phyloP scores from a whole-genome alignment of 2,888 invertebrate species.

The Drosophila yooni region DNA sequence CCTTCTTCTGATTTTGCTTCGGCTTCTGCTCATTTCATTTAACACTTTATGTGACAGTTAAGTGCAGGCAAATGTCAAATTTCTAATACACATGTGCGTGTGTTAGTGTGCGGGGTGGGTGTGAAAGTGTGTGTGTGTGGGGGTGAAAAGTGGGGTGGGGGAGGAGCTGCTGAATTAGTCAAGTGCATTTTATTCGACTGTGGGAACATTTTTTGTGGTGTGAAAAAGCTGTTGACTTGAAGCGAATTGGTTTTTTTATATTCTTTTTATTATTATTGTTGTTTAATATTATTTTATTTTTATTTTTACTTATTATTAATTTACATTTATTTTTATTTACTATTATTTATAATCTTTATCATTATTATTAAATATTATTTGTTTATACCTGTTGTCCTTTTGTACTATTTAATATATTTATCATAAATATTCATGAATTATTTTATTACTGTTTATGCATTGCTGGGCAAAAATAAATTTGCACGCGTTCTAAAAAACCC shows the following conservation, averaged over 20 bases:
- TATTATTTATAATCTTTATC: background rate
- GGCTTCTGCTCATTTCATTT: constrained; percentile 77
- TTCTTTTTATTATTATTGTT: background rate
- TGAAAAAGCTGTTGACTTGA: constrained; percentile 25
- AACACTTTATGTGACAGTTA: constrained; percentile 80
- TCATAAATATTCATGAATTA: background rate
- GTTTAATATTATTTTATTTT: background rate
- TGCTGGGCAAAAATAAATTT: background rate
- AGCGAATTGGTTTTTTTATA: constrained; percentile 1
- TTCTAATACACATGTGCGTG: constrained; percentile 59
- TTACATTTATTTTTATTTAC: background rate
- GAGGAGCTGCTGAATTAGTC: constrained; percentile 40
- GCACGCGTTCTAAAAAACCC: constrained; percentile 27
- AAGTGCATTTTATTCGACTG: constrained; percentile 66
- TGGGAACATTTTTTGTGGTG: constrained; percentile 65
- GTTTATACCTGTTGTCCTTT: background rate
- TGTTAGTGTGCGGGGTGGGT: background rate
- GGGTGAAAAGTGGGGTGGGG: constrained; percentile 2
- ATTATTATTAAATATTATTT: background rate
- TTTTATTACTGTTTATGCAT: background rate
- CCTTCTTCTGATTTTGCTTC: constrained; percentile 53
- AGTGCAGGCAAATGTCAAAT: constrained; percentile 79
- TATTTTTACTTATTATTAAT: background rate
- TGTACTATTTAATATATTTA: background rate
- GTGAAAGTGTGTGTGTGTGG: background rate